These are phyloP conservation scores for Protonemura montana DNA, from an alignment of 2,888 invertebrate species.

Conservation along the genomic window DNA sequence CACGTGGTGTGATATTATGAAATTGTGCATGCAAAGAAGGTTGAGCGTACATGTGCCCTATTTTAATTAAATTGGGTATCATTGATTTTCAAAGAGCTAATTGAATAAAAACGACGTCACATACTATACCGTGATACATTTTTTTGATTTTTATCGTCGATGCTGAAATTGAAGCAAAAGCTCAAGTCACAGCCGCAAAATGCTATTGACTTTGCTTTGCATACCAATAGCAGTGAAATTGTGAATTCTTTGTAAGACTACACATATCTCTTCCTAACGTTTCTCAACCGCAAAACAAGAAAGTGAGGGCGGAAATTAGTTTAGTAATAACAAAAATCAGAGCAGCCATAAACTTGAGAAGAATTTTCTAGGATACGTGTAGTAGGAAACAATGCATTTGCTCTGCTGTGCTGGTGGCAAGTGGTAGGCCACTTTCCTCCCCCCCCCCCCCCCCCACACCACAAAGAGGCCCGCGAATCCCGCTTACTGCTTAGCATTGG, in stretches of 20 bases:
- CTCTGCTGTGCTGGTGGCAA: neutral
- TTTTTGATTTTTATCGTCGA: neutral
- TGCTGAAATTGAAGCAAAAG: neutral
- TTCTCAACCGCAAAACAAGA: neutral
- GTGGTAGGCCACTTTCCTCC: neutral
- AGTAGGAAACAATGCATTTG: neutral
- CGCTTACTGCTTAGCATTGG: constrained; percentile 33
- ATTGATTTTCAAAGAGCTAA: neutral
- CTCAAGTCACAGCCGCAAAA: neutral
- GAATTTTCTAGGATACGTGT: neutral
- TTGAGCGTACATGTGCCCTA: neutral
- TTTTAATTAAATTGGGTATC: neutral
- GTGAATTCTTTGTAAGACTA: neutral
- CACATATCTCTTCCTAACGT: neutral
- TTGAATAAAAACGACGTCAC: neutral
- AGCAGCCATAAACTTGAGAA: neutral
- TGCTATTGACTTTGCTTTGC: neutral
- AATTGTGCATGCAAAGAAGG: too few relatives aligned
- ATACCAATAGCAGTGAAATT: neutral
- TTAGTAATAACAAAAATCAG: neutral
- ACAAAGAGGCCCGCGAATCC: neutral
- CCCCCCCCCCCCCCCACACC: neutral
- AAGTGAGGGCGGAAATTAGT: neutral
- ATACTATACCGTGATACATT: neutral
- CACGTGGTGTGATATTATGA: too few relatives aligned